Percentiles rank a stretch among this genome's conserved stretches.
Evolutionary conservation across 2,113 vertebrate genomes (phyloP).

Genomic region (Varanus komodoensis): DNA sequence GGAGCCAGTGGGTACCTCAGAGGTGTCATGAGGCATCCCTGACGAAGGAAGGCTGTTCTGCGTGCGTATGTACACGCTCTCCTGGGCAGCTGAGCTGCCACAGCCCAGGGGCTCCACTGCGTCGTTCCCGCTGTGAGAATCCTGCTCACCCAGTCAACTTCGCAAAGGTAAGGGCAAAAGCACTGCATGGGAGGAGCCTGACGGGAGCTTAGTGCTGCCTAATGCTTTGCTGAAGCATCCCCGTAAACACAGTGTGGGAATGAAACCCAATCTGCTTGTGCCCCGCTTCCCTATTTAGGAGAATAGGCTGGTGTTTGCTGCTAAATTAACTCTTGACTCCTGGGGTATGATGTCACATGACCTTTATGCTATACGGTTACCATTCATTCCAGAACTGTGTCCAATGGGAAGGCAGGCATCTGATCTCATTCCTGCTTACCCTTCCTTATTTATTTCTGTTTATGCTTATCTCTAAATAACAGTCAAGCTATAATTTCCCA

Average conservation of each 20-base stretch:
- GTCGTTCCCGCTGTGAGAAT: background rate
- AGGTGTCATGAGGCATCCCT: background rate
- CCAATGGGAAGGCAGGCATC: slow-evolving; percentile 24
- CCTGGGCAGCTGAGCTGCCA: background rate
- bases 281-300: slow-evolving; percentile 67
- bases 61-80: background rate
- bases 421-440: slow-evolving; percentile 21
- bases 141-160: background rate
- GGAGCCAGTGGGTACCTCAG: background rate
- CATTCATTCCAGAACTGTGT: slow-evolving; percentile 28
- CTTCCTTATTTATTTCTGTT: slow-evolving; percentile 25
- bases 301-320: slow-evolving; percentile 26
- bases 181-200: background rate
- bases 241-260: slow-evolving; percentile 39
- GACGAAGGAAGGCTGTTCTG: background rate
- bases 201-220: slow-evolving; percentile 8
- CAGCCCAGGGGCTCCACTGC: background rate
- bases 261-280: slow-evolving; percentile 57
- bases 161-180: background rate
- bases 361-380: slow-evolving; percentile 43
- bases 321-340: slow-evolving; percentile 42
- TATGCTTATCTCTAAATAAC: slow-evolving; percentile 38
- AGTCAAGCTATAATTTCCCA: slow-evolving; percentile 36
- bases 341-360: slow-evolving; percentile 34
- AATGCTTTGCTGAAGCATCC: slow-evolving; percentile 33